Evolutionary conservation across 1,140 invertebrate species (phyloP).

Genomic region (Zelostemma sp.): DNA sequence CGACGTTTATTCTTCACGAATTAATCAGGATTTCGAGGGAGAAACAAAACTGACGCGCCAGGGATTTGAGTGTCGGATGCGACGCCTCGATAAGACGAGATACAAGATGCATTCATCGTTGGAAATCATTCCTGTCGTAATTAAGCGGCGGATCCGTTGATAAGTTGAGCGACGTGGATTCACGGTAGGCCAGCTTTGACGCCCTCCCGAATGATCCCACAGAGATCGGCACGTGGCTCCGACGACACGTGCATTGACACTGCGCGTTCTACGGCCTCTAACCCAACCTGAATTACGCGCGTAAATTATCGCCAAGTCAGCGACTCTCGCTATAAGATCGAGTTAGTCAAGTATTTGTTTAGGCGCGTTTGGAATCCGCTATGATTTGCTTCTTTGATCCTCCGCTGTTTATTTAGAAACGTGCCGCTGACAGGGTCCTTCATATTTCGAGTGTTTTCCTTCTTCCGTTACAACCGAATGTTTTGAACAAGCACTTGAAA

Average conservation of each 20-base stretch:
- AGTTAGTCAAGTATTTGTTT: constrained; percentile 45
- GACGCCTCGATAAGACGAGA: too few species aligned
- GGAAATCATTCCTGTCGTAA: too few species aligned
- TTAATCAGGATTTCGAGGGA: not conserved
- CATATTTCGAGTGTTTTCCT: not conserved
- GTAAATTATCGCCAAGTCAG: constrained; percentile 45
- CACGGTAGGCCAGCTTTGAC: constrained; percentile 51
- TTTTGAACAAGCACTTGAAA: too few species aligned
- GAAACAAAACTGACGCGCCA: too few species aligned
- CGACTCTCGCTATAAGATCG: constrained; percentile 32
- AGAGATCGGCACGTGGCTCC: constrained; percentile 64
- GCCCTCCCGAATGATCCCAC: constrained; percentile 60
- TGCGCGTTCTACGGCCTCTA: constrained; percentile 17
- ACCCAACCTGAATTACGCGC: constrained; percentile 43
- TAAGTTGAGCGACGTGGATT: constrained; percentile 42
- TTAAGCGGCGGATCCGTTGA: constrained; percentile 14
- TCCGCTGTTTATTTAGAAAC: constrained; percentile 1
- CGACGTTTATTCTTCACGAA: not conserved
- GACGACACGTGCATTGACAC: constrained; percentile 42
- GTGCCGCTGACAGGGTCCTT: constrained; percentile 5
- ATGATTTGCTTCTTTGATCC: constrained; percentile 8
- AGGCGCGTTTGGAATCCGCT: constrained; percentile 14
- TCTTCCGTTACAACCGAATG: not conserved
- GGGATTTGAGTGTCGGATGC: too few species aligned
- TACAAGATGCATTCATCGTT: too few species aligned